Evolutionary conservation across 92 coral and sea anemone genomes (phyloP).

Genomic region (Desmophyllum pertusum): DNA sequence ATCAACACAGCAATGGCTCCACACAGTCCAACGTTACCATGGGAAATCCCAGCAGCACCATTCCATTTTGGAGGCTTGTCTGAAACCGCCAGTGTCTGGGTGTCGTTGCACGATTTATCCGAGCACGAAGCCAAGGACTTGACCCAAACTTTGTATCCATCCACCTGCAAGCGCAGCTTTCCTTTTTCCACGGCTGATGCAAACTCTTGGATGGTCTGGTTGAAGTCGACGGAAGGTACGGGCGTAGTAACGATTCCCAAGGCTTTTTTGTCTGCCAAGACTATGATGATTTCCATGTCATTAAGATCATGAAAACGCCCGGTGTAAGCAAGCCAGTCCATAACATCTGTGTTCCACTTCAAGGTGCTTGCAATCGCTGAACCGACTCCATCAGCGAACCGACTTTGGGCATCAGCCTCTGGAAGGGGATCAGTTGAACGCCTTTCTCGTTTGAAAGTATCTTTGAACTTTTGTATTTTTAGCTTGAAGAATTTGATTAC

Average conservation of each 20-base stretch:
- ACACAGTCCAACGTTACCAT: neutral
- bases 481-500: constrained; percentile 23
- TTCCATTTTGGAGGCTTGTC: constrained; percentile 33
- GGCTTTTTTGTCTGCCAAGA: constrained; percentile 64
- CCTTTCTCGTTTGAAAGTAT: neutral
- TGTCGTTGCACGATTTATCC: constrained; percentile 45
- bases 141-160: constrained; percentile 48
- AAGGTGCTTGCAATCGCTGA: constrained; percentile 37
- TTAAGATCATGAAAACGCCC: neutral
- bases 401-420: constrained; percentile 49
- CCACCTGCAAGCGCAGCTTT: constrained; percentile 34
- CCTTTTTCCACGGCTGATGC: constrained; percentile 43
- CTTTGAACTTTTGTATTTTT: neutral
- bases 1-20: neutral
- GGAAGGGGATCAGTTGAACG: constrained; percentile 49
- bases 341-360: constrained; percentile 48
- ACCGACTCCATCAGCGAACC: constrained; percentile 49
- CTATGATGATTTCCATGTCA: constrained; percentile 8
- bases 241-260: constrained; percentile 17
- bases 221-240: constrained; percentile 18
- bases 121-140: constrained; percentile 51
- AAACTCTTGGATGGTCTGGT: constrained; percentile 20
- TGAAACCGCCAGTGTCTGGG: constrained; percentile 43
- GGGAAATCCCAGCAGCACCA: neutral
- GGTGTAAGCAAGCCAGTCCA: constrained; percentile 59